Conservation (phyloP, 2,888 invertebrate species). For the Papilio protenor region DNA sequence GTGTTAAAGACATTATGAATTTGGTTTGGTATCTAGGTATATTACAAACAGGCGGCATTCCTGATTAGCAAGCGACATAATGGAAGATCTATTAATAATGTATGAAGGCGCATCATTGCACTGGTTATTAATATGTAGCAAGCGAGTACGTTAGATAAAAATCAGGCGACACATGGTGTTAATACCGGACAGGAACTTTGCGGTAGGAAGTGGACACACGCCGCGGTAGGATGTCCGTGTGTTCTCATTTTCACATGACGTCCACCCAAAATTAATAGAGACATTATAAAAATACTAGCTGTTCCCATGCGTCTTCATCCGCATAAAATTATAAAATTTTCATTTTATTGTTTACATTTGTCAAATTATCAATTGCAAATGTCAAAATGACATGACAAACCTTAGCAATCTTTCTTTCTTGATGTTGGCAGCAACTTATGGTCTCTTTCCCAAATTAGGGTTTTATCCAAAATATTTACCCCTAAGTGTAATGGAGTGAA, state of each 20-base stretch:
- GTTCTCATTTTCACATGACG: conserved; percentile 28
- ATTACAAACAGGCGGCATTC: neutral
- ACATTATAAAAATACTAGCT: neutral
- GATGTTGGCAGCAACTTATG: too few relatives aligned
- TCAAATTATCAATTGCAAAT: too few relatives aligned
- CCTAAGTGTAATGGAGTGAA: too few relatives aligned
- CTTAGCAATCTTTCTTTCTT: too few relatives aligned
- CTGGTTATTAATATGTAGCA: conserved; percentile 41
- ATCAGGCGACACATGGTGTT: conserved; percentile 47
- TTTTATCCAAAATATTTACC: too few relatives aligned
- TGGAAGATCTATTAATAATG: conserved; percentile 38
- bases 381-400: too few relatives aligned
- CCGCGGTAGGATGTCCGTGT: conserved; percentile 47
- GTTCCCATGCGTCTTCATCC: too few relatives aligned
- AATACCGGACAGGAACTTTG: conserved; percentile 53
- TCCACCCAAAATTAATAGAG: neutral
- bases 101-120: conserved; percentile 32
- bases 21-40: too few relatives aligned
- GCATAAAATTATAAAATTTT: too few relatives aligned
- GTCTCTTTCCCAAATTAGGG: too few relatives aligned
- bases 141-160: conserved; percentile 34
- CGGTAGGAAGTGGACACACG: conserved; percentile 57
- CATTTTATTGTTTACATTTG: too few relatives aligned
- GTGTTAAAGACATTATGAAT: neutral
- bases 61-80: neutral